phyloP scores from a whole-genome alignment of 2,113 vertebrate genomes.

The Scomber scombrus region DNA sequence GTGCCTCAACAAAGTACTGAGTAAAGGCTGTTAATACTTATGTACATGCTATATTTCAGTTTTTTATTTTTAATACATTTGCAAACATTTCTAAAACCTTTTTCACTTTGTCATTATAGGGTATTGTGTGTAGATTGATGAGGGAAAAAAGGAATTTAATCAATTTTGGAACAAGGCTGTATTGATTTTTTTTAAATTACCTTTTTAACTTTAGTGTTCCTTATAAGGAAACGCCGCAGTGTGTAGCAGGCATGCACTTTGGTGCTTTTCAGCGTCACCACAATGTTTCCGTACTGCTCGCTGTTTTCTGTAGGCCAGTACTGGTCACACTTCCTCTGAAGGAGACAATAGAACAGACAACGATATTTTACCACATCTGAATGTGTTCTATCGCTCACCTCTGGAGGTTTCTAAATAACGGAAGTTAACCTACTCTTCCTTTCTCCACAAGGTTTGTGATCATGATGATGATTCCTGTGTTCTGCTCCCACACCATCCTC shows the following conservation, averaged over 20 bases:
- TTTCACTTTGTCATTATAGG: too few relatives aligned
- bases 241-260: constrained; percentile 97
- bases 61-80: too few relatives aligned
- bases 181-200: constrained; percentile 73
- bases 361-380: not conserved
- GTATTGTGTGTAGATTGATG: too few relatives aligned
- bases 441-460: constrained; percentile 99
- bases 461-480: constrained; percentile 97
- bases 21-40: too few relatives aligned
- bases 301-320: constrained; percentile 98
- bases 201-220: constrained; percentile 97
- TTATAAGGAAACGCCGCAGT: constrained; percentile 91
- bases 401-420: not conserved
- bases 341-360: constrained; percentile 1
- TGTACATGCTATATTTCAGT: too few relatives aligned
- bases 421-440: constrained; percentile 90
- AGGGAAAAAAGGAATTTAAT: too few relatives aligned
- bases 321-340: constrained; percentile 97
- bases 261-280: constrained; percentile 96
- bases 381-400: not conserved
- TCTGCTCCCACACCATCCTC: constrained; percentile 99
- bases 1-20: too few relatives aligned
- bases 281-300: constrained; percentile 96
- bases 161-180: too few relatives aligned
- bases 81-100: too few relatives aligned